Percentiles rank a stretch among this genome's conserved stretches.
These are phyloP conservation scores for Phengaris alcon DNA, from an alignment of 2,888 invertebrate genomes.

Conservation along the genomic window DNA sequence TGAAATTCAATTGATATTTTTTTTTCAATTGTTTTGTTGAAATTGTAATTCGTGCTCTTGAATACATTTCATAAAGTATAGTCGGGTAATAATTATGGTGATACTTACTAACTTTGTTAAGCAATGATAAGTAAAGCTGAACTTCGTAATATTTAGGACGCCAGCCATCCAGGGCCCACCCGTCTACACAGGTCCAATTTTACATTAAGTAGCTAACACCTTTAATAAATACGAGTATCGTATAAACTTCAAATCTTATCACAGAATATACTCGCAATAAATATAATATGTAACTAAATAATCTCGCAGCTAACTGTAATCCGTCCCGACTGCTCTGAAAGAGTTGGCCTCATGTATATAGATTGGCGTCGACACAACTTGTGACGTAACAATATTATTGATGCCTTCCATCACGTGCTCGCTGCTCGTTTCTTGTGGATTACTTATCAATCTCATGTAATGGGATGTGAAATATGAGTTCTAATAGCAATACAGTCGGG, in stretches of 20 bases:
- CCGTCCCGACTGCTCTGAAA: background rate
- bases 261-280: background rate
- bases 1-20: too few relatives aligned
- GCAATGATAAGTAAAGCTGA: too few relatives aligned
- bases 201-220: too few relatives aligned
- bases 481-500: background rate
- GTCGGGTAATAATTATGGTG: too few relatives aligned
- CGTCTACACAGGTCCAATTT: too few relatives aligned
- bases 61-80: too few relatives aligned
- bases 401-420: background rate
- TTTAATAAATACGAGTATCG: too few relatives aligned
- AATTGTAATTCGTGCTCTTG: too few relatives aligned
- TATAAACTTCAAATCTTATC: background rate
- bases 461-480: background rate
- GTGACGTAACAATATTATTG: background rate
- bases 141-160: too few relatives aligned
- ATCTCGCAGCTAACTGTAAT: background rate
- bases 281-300: background rate
- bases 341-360: slow-evolving; percentile 20
- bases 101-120: too few relatives aligned
- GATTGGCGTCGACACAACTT: background rate
- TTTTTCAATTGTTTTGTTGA: too few relatives aligned
- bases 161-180: too few relatives aligned
- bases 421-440: slow-evolving; percentile 1
- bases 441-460: background rate